phyloP scores from a whole-genome alignment of 37 sponge, comb jelly and placozoan species.

The Cladorhizidae sp. region DNA sequence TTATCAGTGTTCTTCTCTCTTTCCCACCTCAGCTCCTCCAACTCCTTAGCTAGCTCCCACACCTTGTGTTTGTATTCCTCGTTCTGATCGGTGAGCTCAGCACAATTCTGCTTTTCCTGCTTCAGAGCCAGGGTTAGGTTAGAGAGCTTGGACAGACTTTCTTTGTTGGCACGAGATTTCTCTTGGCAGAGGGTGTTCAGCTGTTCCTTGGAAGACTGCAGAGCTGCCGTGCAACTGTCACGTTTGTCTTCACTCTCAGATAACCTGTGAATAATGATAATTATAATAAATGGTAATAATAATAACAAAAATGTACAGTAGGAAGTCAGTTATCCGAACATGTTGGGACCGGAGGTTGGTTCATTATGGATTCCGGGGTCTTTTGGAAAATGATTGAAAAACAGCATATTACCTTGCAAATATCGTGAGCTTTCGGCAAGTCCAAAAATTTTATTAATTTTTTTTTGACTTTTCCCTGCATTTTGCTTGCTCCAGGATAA shows the following conservation, averaged over 20 bases:
- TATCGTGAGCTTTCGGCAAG: too few relatives aligned
- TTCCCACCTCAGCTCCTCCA: slow-evolving; percentile 19
- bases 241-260: slow-evolving; percentile 50
- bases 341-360: too few relatives aligned
- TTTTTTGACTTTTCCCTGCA: too few relatives aligned
- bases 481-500: too few relatives aligned
- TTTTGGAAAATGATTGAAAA: too few relatives aligned
- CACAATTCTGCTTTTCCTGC: slow-evolving; percentile 37
- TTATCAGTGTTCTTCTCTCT: neutral
- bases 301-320: neutral
- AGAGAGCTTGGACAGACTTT: slow-evolving; percentile 35
- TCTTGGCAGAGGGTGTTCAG: slow-evolving; percentile 15
- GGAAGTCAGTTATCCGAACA: too few relatives aligned
- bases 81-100: slow-evolving; percentile 45
- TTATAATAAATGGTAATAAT: too few relatives aligned
- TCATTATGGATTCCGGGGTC: too few relatives aligned
- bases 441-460: too few relatives aligned
- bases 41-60: slow-evolving; percentile 18
- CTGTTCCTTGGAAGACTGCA: slow-evolving; percentile 24
- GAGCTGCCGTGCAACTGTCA: slow-evolving; percentile 4
- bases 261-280: too few relatives aligned
- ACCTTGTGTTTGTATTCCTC: slow-evolving; percentile 12
- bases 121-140: slow-evolving; percentile 57
- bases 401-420: too few relatives aligned
- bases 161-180: slow-evolving; percentile 1